phyloP scores from a whole-genome alignment of 2,888 invertebrate species.

The Falcaria lacertinaria region DNA sequence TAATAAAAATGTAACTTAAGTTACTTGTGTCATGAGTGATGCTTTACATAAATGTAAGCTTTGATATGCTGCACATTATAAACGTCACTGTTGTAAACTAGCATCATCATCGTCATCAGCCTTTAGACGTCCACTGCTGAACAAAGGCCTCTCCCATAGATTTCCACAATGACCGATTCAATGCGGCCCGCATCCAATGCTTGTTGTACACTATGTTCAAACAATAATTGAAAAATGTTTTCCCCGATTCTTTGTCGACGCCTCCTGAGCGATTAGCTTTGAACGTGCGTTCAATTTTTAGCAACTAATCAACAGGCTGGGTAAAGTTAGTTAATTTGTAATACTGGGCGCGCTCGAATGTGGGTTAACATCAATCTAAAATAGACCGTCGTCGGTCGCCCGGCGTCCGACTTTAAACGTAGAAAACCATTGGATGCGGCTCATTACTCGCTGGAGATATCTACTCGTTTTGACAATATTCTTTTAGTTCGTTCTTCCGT shows the following conservation, averaged over 20 bases:
- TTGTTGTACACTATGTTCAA: background rate
- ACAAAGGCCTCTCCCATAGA: too few species aligned
- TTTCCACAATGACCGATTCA: too few species aligned
- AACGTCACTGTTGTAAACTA: too few species aligned
- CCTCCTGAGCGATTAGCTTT: conserved; percentile 10
- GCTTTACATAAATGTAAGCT: too few species aligned
- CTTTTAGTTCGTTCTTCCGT: background rate
- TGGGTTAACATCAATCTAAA: conserved; percentile 62
- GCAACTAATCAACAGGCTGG: conserved; percentile 34
- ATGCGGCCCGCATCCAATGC: too few species aligned
- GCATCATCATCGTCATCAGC: too few species aligned
- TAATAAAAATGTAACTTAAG: too few species aligned
- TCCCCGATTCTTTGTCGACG: conserved; percentile 14
- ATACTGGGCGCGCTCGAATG: conserved; percentile 49
- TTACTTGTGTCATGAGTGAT: too few species aligned
- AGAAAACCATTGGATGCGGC: conserved; percentile 30
- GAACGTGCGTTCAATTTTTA: conserved; percentile 21
- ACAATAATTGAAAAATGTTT: conserved; percentile 4
- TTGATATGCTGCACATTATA: too few species aligned
- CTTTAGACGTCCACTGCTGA: too few species aligned
- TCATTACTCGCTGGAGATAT: background rate
- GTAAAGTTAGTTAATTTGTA: conserved; percentile 56
- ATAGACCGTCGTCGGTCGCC: conserved; percentile 60
- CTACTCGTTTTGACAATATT: background rate
- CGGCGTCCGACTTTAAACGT: conserved; percentile 23